phyloP scores from a whole-genome alignment of 2,797 vertebrate species.

The Vespertilio murinus region DNA sequence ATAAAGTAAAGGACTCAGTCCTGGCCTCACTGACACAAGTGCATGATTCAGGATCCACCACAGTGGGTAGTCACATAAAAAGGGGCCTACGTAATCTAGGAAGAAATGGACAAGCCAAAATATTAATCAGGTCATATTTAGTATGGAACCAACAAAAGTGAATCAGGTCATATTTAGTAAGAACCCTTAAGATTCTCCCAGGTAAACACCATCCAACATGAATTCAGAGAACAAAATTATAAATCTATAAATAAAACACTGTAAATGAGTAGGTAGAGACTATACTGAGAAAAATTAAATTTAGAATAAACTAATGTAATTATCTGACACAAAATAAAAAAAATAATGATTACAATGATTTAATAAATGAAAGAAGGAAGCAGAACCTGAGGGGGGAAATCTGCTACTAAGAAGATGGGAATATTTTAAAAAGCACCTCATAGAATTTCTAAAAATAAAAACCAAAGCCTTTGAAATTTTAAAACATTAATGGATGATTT shows the following conservation, averaged over 20 bases:
- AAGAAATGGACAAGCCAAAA: not conserved
- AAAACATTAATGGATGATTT: not conserved
- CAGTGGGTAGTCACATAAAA: not conserved
- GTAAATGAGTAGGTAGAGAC: too few species aligned
- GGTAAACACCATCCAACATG: too few species aligned
- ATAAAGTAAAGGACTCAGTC: not conserved
- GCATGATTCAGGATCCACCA: not conserved
- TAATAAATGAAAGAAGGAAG: not conserved
- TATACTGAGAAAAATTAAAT: too few species aligned
- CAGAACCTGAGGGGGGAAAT: not conserved
- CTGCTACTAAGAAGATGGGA: not conserved
- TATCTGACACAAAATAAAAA: not conserved
- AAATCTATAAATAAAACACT: too few species aligned
- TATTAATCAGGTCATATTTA: not conserved
- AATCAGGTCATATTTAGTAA: too few species aligned
- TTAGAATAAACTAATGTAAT: not conserved
- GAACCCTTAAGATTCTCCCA: too few species aligned
- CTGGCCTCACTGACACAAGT: not conserved
- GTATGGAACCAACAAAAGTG: not conserved
- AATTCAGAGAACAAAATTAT: too few species aligned
- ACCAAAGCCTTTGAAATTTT: not conserved
- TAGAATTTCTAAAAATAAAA: slow-evolving; percentile 24
- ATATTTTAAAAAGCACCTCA: not conserved
- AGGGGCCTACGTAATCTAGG: not conserved
- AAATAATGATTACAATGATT: not conserved